Evolutionary conservation across 2,113 vertebrate species (phyloP), one percentile per base, ranked within the genome.

Genomic region (Reinhardtius hippoglossoides): DNA sequence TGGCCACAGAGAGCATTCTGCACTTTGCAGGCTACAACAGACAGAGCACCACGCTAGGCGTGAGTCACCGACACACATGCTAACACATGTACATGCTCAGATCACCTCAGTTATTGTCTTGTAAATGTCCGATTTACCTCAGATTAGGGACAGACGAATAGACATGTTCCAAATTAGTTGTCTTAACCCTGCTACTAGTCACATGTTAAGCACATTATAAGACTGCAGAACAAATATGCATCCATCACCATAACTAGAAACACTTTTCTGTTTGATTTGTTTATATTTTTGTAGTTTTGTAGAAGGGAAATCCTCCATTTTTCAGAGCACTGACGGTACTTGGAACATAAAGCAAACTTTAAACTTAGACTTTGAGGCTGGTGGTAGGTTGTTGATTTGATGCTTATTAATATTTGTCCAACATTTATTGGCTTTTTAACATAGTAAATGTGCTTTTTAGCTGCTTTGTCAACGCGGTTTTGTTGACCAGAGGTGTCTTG

Each of bases 1-100:
- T 99, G 98, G 98, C 98, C 59, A 99, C 97, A 0, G 98, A 99
- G 85, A 98, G 98, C 62, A 97, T 99, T 61, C 92, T 99, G 65
- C 96, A 97, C 88, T 99, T 97, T 0, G 97, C 98, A 0, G 96
- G 97, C 80, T 99, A 97, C 93, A 99, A 99, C 94, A 95, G 94
- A 52, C 95, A 98, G 80, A 99, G 96, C 88, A 97, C 96, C 0
- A 97, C 97, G 3, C 94, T 99, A 0, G 97, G 98, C n/a, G 97
- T 98, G 92, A 91, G 96, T 95, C 76, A 40, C 16, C 68, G 12
- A 26, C 12, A 61, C 31, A 59, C 23, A 67, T 37, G 35, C 35
- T 9, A 9, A 37, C 35, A 31, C 46, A 50, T 3, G 18, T 18
- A 7, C 46, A 50, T 18, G 3, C 31, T 67, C 12, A 5, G 2